phyloP scores from a whole-genome alignment of 2,888 invertebrate genomes.

The Baccha elongata region DNA sequence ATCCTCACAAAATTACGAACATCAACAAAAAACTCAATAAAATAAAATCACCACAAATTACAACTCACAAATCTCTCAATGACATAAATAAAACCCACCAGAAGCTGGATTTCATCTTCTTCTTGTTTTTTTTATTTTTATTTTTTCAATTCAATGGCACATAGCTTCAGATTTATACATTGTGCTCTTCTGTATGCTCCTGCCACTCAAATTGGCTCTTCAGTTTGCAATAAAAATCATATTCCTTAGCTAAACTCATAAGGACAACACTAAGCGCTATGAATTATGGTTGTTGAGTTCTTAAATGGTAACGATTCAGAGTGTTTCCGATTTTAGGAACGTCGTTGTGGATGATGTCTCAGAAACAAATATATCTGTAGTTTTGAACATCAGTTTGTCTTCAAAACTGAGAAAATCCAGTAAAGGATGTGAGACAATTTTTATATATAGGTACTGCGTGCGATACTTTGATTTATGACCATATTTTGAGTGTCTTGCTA shows the following conservation, averaged over 20 bases:
- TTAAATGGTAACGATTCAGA: constrained; percentile 52
- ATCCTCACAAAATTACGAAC: background rate
- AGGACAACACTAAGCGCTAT: constrained; percentile 68
- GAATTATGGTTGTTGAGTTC: constrained; percentile 64
- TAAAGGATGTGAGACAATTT: background rate
- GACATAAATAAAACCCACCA: constrained; percentile 30
- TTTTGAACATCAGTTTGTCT: constrained; percentile 38
- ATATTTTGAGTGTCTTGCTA: constrained; percentile 41
- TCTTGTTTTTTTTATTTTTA: background rate
- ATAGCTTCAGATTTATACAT: constrained; percentile 5
- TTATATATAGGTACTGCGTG: constrained; percentile 49
- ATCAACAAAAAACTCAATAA: constrained; percentile 44
- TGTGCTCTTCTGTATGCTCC: constrained; percentile 23
- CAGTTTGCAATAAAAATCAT: constrained; percentile 72
- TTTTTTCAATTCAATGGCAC: background rate
- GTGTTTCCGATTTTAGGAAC: constrained; percentile 1
- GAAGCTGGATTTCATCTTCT: constrained; percentile 12
- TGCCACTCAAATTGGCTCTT: constrained; percentile 53
- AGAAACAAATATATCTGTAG: no score
- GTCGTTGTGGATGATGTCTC: no score
- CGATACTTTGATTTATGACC: constrained; percentile 68
- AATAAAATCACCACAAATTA: constrained; percentile 71
- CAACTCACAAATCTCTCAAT: constrained; percentile 61
- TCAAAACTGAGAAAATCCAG: background rate
- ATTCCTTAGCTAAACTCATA: constrained; percentile 65